phyloP scores from a whole-genome alignment of 1,140 invertebrate species.

The Temnothorax curvispinosus region DNA sequence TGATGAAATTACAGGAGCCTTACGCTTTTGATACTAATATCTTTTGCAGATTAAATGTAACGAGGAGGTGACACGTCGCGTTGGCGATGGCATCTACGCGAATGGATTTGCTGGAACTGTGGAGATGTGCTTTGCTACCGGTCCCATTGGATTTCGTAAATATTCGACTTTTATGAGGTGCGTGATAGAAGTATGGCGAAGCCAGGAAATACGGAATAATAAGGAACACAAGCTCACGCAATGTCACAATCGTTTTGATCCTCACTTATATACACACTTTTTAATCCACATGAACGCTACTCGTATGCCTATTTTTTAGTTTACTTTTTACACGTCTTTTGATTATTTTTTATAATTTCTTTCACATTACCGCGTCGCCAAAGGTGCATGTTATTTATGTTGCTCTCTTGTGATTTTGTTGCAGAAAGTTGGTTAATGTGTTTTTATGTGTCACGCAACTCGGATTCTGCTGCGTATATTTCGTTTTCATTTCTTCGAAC shows the following conservation, averaged over 20 bases:
- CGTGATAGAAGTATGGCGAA: slow-evolving; percentile 31
- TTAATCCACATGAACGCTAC: not conserved
- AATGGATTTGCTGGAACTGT: slow-evolving; percentile 93
- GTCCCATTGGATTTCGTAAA: slow-evolving; percentile 87
- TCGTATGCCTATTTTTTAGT: not conserved
- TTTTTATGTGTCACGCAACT: slow-evolving; percentile 96
- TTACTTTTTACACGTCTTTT: not conserved
- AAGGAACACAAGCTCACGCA: not conserved
- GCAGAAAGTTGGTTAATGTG: slow-evolving; percentile 88
- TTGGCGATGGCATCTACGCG: slow-evolving; percentile 81
- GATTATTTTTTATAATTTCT: slow-evolving; percentile 29
- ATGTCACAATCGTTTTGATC: not conserved
- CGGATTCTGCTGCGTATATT: slow-evolving; percentile 98
- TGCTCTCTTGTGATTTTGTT: slow-evolving; percentile 74
- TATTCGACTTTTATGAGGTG: slow-evolving; percentile 88
- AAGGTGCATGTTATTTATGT: slow-evolving; percentile 63
- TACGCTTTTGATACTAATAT: not conserved
- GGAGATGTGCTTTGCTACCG: slow-evolving; percentile 91
- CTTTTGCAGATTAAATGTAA: slow-evolving; percentile 88
- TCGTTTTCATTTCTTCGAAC: slow-evolving; percentile 95
- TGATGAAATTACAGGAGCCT: not conserved
- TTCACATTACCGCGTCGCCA: not conserved
- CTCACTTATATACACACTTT: not conserved
- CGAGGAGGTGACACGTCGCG: slow-evolving; percentile 87
- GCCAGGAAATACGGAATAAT: not conserved